phyloP scores from a whole-genome alignment of 2,888 invertebrate genomes.

The Caenorhabditis afra region DNA sequence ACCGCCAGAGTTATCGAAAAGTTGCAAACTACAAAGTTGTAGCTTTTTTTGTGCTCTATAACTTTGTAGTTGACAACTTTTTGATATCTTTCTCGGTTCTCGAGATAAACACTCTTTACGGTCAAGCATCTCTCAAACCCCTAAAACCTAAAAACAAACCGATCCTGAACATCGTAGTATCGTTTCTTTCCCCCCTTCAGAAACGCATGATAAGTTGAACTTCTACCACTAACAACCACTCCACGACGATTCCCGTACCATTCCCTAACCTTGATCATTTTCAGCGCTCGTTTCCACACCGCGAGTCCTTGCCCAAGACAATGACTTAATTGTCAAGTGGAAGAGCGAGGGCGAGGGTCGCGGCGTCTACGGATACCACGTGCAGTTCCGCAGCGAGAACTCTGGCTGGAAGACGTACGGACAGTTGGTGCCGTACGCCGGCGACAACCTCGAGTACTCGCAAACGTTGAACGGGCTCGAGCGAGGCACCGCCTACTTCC shows the following conservation, averaged over 20 bases:
- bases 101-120: too few relatives aligned
- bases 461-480: constrained; percentile 75
- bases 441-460: constrained; percentile 77
- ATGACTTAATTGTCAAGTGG: constrained; percentile 77
- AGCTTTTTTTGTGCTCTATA: too few relatives aligned
- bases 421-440: constrained; percentile 78
- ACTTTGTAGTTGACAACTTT: too few relatives aligned
- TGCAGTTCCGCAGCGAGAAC: constrained; percentile 74
- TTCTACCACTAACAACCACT: constrained; percentile 22
- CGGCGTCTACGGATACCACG: constrained; percentile 79
- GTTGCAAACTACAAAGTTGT: too few relatives aligned
- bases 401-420: constrained; percentile 73
- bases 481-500: constrained; percentile 72
- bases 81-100: too few relatives aligned
- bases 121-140: too few relatives aligned
- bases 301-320: constrained; percentile 70
- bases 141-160: too few relatives aligned
- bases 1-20: too few relatives aligned
- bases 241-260: neutral
- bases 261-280: constrained; percentile 27
- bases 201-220: constrained; percentile 34
- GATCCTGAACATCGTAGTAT: too few relatives aligned
- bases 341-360: constrained; percentile 77
- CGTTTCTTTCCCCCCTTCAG: too few relatives aligned
- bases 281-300: constrained; percentile 79